Evolutionary conservation across 1,140 invertebrate genomes (phyloP).

Genomic region (Macrosteles quadrilineatus): DNA sequence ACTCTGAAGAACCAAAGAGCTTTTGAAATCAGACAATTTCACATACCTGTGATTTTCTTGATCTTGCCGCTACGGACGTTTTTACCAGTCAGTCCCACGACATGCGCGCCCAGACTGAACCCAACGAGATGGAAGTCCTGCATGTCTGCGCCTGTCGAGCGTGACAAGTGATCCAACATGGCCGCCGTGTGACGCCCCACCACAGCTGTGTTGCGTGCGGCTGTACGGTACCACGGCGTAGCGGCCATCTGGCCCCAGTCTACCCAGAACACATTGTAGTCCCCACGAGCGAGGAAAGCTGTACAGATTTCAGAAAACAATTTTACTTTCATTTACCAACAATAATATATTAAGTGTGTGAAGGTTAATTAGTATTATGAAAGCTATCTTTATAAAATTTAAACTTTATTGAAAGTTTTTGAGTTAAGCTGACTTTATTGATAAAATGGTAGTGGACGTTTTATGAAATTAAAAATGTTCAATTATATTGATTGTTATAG

Average conservation of each 20-base stretch:
- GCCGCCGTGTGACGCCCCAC: conserved; percentile 37
- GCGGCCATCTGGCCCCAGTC: conserved; percentile 62
- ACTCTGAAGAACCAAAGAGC: no score
- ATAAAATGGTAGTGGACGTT: no score
- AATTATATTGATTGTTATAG: no score
- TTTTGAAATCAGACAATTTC: no score
- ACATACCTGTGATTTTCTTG: conserved; percentile 50
- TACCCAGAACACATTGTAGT: conserved; percentile 64
- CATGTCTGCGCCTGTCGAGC: conserved; percentile 32
- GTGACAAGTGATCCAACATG: conserved; percentile 40
- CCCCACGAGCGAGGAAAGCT: conserved; percentile 57
- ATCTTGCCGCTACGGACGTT: conserved; percentile 48
- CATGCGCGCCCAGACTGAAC: conserved; percentile 47
- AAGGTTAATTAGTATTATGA: no score
- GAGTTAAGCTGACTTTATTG: no score
- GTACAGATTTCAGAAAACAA: no score
- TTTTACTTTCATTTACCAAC: no score
- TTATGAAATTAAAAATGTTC: no score
- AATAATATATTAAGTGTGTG: no score
- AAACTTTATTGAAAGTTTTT: no score
- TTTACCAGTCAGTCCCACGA: conserved; percentile 46
- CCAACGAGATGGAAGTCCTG: conserved; percentile 44
- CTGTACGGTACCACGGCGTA: conserved; percentile 43
- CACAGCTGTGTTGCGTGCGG: conserved; percentile 39
- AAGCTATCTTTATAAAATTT: no score